phyloP scores from a whole-genome alignment of 2,888 invertebrate genomes.

The Brachyptera putata region DNA sequence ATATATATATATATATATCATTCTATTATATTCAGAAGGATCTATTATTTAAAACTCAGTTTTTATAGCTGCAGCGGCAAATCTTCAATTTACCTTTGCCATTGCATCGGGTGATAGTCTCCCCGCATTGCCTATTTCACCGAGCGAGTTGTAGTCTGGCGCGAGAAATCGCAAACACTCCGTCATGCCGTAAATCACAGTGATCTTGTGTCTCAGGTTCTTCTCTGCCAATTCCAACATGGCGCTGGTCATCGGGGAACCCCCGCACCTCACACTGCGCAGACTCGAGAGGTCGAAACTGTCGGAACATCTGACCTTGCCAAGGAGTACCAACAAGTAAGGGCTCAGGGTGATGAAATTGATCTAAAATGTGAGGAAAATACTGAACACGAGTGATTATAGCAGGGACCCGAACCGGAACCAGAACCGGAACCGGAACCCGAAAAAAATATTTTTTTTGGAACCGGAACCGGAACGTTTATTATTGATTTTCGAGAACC shows the following conservation, averaged over 20 bases:
- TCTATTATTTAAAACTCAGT: too few relatives aligned
- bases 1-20: too few relatives aligned
- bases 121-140: constrained; percentile 23
- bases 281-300: constrained; percentile 45
- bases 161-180: constrained; percentile 34
- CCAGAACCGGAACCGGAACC: too few relatives aligned
- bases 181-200: constrained; percentile 41
- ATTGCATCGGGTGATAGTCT: constrained; percentile 9
- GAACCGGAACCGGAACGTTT: too few relatives aligned
- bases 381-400: too few relatives aligned
- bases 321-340: constrained; percentile 47
- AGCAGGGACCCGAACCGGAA: too few relatives aligned
- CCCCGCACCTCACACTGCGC: constrained; percentile 42
- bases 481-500: too few relatives aligned
- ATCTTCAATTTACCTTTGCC: too few relatives aligned
- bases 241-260: constrained; percentile 45
- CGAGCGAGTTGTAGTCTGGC: constrained; percentile 1
- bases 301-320: constrained; percentile 43
- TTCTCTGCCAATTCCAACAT: constrained; percentile 34
- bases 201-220: constrained; percentile 18
- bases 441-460: too few relatives aligned
- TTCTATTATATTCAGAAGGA: too few relatives aligned
- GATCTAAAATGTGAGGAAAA: too few relatives aligned
- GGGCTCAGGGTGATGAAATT: constrained; percentile 46
- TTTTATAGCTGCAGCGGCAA: too few relatives aligned